phyloP scores from a whole-genome alignment of 2,797 vertebrate species.

The Anas bahamensis region DNA sequence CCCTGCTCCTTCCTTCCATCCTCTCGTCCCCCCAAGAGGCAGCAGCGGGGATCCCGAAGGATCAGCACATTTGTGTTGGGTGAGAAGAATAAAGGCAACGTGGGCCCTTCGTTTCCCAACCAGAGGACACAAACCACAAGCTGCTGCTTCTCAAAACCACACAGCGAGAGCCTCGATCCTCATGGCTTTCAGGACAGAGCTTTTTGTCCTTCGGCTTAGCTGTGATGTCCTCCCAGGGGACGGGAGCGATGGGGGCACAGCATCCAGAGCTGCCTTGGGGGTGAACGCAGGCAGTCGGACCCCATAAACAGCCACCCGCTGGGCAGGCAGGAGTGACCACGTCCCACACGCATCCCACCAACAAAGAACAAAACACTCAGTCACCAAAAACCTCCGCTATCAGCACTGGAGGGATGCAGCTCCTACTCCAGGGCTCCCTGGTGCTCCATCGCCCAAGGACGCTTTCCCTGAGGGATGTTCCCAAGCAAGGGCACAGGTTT shows the following conservation, averaged over 20 bases:
- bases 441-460: not conserved
- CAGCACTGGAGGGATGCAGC: not conserved
- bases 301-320: not conserved
- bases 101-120: not conserved
- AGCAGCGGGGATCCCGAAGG: not conserved
- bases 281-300: not conserved
- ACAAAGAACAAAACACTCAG: not conserved
- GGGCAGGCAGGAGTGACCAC: not conserved
- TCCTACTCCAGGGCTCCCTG: not conserved
- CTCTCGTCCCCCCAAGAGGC: not conserved
- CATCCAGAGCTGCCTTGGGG: not conserved
- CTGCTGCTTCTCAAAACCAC: too few species aligned
- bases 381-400: not conserved
- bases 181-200: not conserved
- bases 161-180: not conserved
- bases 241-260: accelerated
- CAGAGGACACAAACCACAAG: not conserved
- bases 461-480: not conserved
- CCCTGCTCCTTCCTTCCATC: not conserved
- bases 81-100: not conserved
- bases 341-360: not conserved
- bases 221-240: not conserved
- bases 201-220: not conserved
- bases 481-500: not conserved
- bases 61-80: not conserved